Percentiles rank a stretch among this genome's conserved stretches.
These are phyloP conservation scores for Sepioteuthis lessoniana DNA, from an alignment of 2,888 invertebrate species.

Conservation along the genomic window DNA sequence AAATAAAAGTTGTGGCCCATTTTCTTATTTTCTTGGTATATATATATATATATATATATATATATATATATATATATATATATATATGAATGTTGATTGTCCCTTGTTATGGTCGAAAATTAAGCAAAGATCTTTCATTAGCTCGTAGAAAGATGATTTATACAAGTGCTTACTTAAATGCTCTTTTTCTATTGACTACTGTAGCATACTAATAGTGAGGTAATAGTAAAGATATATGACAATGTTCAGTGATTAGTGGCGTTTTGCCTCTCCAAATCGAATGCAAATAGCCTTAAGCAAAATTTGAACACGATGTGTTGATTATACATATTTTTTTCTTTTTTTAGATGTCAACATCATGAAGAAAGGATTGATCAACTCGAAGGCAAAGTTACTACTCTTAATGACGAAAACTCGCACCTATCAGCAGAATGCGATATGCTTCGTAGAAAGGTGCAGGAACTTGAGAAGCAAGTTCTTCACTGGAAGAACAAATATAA, in stretches of 20 bases:
- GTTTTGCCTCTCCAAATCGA: too few relatives aligned
- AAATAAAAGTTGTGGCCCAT: too few relatives aligned
- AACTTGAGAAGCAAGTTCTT: conserved; percentile 53
- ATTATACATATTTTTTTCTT: neutral
- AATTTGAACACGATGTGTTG: too few relatives aligned
- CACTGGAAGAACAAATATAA: neutral
- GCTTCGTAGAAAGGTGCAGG: conserved; percentile 58
- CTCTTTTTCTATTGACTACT: too few relatives aligned
- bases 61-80: neutral
- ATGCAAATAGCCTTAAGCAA: too few relatives aligned
- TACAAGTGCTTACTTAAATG: too few relatives aligned
- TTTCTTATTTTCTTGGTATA: neutral
- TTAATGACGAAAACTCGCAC: conserved; percentile 60
- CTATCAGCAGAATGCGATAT: conserved; percentile 61
- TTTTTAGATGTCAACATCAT: neutral
- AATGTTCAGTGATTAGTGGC: too few relatives aligned
- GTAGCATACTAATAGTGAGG: too few relatives aligned
- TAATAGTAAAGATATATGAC: too few relatives aligned
- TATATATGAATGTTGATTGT: neutral
- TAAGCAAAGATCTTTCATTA: too few relatives aligned
- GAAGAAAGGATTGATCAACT: conserved; percentile 55
- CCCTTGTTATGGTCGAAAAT: too few relatives aligned
- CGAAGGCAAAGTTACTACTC: conserved; percentile 58
- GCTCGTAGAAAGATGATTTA: too few relatives aligned
- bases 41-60: neutral